phyloP scores from a whole-genome alignment of 2,888 invertebrate genomes.

The Agriopis aurantiaria region DNA sequence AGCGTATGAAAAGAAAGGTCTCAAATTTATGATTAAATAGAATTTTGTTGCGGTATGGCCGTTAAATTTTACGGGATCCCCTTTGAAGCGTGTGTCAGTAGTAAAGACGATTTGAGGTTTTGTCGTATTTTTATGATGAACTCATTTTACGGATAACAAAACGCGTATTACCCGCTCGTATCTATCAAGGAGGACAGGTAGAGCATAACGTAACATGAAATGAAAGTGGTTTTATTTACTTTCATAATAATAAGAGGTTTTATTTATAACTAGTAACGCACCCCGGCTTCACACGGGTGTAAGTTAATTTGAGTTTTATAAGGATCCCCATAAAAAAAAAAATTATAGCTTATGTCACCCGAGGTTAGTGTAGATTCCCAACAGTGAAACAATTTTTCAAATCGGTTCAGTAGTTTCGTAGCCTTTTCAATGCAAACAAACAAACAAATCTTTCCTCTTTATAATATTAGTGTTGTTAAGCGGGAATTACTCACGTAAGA shows the following conservation, averaged over 20 bases:
- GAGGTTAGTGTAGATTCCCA: too few species aligned
- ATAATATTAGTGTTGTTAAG: too few species aligned
- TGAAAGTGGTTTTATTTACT: background rate
- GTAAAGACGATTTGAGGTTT: constrained; percentile 20
- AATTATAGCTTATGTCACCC: too few species aligned
- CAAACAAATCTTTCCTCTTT: too few species aligned
- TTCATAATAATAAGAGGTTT: background rate
- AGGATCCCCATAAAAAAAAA: too few species aligned
- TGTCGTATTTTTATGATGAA: constrained; percentile 17
- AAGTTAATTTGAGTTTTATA: too few species aligned
- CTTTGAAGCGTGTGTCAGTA: constrained; percentile 11
- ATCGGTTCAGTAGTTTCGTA: too few species aligned
- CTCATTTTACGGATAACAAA: constrained; percentile 16
- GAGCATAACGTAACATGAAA: background rate
- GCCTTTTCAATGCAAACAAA: too few species aligned
- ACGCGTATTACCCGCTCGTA: constrained; percentile 4
- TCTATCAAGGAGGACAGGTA: background rate
- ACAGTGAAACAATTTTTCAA: too few species aligned
- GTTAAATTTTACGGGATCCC: constrained; percentile 28
- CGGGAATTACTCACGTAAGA: too few species aligned
- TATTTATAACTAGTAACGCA: too few species aligned
- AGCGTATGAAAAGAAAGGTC: constrained; percentile 15
- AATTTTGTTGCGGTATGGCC: constrained; percentile 28
- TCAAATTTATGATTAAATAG: constrained; percentile 14
- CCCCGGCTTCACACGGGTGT: too few species aligned